Evolutionary conservation across 1,140 invertebrate genomes (phyloP).

Genomic region (Diorhabda elongata): DNA sequence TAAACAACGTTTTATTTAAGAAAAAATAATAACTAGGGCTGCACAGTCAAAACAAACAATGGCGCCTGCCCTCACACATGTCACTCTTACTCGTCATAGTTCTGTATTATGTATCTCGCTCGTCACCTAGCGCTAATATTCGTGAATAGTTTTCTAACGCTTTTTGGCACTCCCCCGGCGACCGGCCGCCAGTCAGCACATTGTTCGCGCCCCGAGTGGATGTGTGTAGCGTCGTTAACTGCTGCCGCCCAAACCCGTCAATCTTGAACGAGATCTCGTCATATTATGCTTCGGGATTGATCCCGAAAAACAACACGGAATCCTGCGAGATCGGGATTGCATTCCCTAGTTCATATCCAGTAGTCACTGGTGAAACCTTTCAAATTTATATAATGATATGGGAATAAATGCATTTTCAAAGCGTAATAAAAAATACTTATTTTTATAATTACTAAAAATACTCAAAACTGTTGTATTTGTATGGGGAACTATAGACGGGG

Average conservation of each 20-base stretch:
- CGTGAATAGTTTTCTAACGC: conserved; percentile 1
- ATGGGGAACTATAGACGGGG: too few species aligned
- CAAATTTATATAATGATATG: conserved; percentile 6
- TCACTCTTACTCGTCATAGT: too few species aligned
- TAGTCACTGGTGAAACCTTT: background rate
- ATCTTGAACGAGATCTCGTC: conserved; percentile 9
- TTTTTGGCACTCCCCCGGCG: background rate
- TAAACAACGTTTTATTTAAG: too few species aligned
- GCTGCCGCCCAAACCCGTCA: conserved; percentile 6
- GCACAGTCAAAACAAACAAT: too few species aligned
- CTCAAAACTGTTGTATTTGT: too few species aligned
- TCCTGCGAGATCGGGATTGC: conserved; percentile 3
- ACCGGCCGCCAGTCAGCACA: background rate
- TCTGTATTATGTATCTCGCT: background rate
- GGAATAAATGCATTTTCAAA: background rate
- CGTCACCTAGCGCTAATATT: background rate
- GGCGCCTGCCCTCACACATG: too few species aligned
- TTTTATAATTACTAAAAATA: background rate
- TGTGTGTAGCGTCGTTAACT: background rate
- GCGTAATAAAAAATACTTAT: conserved; percentile 4
- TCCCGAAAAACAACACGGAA: conserved; percentile 3
- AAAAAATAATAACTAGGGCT: too few species aligned
- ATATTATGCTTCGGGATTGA: conserved; percentile 7
- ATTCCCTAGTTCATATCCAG: background rate
- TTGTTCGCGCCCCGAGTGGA: background rate